These are phyloP conservation scores for Serinus canaria DNA, from an alignment of 2,113 vertebrate species.

Conservation along the genomic window DNA sequence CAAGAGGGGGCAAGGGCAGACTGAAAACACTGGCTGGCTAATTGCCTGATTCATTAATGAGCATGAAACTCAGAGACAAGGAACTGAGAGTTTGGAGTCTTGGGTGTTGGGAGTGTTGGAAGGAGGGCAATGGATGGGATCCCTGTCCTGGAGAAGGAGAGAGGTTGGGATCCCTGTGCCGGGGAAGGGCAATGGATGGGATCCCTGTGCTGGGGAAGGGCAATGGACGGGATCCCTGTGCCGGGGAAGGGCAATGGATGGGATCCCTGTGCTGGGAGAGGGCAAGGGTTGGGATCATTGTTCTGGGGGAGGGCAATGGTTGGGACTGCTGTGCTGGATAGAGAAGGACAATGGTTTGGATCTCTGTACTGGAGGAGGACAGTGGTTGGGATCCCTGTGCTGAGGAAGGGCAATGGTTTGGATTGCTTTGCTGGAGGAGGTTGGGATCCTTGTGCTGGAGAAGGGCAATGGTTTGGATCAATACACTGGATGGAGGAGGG, in stretches of 20 bases:
- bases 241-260: neutral
- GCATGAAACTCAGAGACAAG: neutral
- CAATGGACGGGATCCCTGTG: neutral
- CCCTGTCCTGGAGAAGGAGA: neutral
- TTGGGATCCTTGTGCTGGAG: neutral
- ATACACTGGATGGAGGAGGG: neutral
- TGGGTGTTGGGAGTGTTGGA: neutral
- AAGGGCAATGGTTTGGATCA: neutral
- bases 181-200: neutral
- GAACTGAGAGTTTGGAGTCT: neutral
- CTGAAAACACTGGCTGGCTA: neutral
- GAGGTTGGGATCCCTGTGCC: neutral
- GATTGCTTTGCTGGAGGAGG: too few species aligned
- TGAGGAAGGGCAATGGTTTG: neutral
- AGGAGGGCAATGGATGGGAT: neutral
- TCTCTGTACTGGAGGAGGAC: neutral
- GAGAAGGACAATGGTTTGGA: neutral
- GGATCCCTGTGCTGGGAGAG: neutral
- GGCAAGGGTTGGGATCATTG: neutral
- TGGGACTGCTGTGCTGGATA: neutral
- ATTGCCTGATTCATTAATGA: rapidly evolving
- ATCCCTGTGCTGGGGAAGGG: neutral
- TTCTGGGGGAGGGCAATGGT: neutral
- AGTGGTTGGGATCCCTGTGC: rapidly evolving
- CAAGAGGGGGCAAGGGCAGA: neutral